Evolutionary conservation across 2,113 vertebrate species (phyloP), one percentile per base, ranked within the genome.

Genomic region (Castor canadensis): DNA sequence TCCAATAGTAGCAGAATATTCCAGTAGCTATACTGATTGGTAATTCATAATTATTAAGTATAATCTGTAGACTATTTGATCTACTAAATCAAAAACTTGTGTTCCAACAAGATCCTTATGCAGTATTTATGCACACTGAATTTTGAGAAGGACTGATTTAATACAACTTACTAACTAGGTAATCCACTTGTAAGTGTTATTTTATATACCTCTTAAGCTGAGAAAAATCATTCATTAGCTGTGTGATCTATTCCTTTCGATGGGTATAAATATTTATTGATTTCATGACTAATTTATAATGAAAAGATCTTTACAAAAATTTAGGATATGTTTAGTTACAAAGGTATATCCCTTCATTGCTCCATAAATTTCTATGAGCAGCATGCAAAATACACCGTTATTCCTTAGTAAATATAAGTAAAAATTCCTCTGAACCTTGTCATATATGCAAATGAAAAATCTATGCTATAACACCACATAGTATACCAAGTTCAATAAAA

Each of bases 381-480:
- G 19, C n/a, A 76, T 89, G 35, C 15, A 95, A 76, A 91, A 83
- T 85, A n/a, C 82, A n/a, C 20, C 38, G 24, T 79, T 87, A n/a
- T 45, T 86, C 40, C 86, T 56, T 81, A 88, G 17, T 95, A 54
- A 90, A 89, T 92, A 19, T 30, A 96, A 91, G 75, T 77, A 71
- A 91, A 97, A 82, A 76, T 77, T 81, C 13, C 52, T 96, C 47
- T 93, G 87, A 66, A 11, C 4, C 92, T 93, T 95, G 71, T 66
- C 56, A 1, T 94, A 12, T 83, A 32, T 86, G 45, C 67, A 97
- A 92, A 89, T 95, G 69, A 96, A 89, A 95, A 92, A 80, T 83
- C 43, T 94, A 1, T 94, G 32, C 56, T 86, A 30, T 91, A 40
- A 80, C 91, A 85, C 85, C 89, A 87, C 72, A 60, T 58, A 49